Base-by-base conservation (phyloP, 2,113 vertebrate genomes). In the Macquaria ambigua region DNA sequence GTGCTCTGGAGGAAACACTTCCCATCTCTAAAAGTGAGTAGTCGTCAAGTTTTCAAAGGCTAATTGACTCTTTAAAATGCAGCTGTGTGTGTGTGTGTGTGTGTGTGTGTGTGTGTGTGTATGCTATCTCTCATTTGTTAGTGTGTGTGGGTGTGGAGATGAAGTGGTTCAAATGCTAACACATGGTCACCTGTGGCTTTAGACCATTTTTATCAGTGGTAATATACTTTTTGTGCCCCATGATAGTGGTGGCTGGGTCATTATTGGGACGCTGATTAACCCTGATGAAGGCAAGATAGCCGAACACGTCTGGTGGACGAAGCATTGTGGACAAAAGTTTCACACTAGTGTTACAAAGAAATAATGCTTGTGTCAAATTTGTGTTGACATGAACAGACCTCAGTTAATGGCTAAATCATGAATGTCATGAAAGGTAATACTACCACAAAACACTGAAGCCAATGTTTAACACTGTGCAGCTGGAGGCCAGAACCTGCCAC, bases 41-140 rank as follows among this genome's bases (percentile, higher is more conserved):
- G 92, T 92, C 89, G 83, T 94, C 92, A 94, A 90, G 79, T 93
- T 93, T 92, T 82, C 88, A 62, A 59, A 76, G 71, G 81, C 86
- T 94, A 93, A 94, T 94, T 93, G 89, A 84, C 85, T 91, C 82
- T 78, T 81, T 72, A 84, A 81, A 73, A 85, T 64, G 79, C 91
- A 93, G 86, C 72, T 92, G 90, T 82, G 74, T 72, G 56, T 78
- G 37, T 70, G 72, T 86, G 61, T 82, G 50, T 73, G 56, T 77
- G 31, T 52, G 74, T 68, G 74, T 62, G 59, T 77, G 14, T 76
- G 62, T 39, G 64, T 63, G 72, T 61, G 43, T 48, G 73, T 39
- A 16, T 63, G 31, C 21, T 41, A 2, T 15, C 58, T 81, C 59
- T n/a, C 4, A 46, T 46, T 28, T 66, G 28, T 62, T 37, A 28